Percentiles rank a stretch among this genome's conserved stretches.
These are phyloP conservation scores for Tragopan temminckii DNA, from an alignment of 2,797 vertebrate genomes.

Conservation along the genomic window DNA sequence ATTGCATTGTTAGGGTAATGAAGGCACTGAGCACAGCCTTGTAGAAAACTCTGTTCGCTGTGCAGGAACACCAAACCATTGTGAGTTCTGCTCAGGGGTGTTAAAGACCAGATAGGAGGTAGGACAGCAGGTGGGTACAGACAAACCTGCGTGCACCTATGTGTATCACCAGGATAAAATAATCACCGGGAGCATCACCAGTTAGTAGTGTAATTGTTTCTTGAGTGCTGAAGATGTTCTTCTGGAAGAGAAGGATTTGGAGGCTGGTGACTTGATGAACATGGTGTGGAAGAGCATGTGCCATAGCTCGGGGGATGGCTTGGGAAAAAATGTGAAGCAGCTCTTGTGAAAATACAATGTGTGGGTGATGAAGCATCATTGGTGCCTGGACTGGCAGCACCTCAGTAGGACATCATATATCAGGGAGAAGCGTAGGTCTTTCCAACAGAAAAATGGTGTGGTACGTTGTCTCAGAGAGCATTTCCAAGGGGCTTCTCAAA, in stretches of 20 bases:
- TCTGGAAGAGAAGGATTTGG: background rate
- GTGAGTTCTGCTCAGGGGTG: background rate
- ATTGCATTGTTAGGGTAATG: background rate
- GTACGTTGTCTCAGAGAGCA: background rate
- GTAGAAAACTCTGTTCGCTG: background rate
- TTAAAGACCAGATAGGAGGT: background rate
- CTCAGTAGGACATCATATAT: background rate
- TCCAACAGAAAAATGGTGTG: background rate
- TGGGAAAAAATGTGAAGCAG: background rate
- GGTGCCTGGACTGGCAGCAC: slow-evolving; percentile 15
- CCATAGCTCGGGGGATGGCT: background rate
- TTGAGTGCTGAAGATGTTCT: background rate
- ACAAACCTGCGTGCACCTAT: background rate
- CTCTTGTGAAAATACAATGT: background rate
- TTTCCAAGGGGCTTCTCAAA: slow-evolving; percentile 3
- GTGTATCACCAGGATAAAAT: background rate
- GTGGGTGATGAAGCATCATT: background rate
- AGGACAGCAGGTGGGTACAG: background rate
- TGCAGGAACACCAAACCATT: fast-evolving
- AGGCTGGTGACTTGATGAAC: background rate
- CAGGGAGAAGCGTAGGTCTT: background rate
- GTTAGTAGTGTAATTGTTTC: background rate
- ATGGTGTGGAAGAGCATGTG: background rate
- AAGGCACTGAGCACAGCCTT: background rate
- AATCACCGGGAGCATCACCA: fast-evolving